phyloP scores from a whole-genome alignment of 2,888 invertebrate genomes.

The Platynereis dumerilii region DNA sequence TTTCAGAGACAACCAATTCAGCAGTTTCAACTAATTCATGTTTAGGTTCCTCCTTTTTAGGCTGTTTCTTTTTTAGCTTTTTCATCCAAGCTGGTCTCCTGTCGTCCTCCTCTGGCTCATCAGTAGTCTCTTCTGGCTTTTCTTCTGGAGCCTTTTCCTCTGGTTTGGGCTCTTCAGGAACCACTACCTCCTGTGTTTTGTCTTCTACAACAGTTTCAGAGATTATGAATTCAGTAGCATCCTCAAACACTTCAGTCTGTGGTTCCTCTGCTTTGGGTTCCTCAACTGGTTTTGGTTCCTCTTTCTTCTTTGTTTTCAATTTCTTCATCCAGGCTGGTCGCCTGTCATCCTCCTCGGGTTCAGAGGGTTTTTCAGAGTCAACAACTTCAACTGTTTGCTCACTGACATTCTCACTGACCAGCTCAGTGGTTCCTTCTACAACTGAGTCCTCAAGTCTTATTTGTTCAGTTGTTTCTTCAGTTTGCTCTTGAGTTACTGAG shows the following conservation, averaged over 20 bases:
- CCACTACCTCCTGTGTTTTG: no score
- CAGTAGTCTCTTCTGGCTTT: not conserved
- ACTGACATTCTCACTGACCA: not conserved
- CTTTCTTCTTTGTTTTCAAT: not conserved
- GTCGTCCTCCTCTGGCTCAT: conserved; percentile 9
- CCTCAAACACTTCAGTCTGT: conserved; percentile 7
- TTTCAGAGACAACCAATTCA: not conserved
- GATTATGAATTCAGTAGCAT: not conserved
- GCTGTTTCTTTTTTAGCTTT: not conserved
- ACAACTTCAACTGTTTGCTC: not conserved
- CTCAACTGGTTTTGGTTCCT: not conserved
- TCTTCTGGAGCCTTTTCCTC: conserved; percentile 3
- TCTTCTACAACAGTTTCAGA: no score
- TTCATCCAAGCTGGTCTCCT: conserved; percentile 9
- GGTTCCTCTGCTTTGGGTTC: not conserved
- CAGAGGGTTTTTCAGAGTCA: not conserved
- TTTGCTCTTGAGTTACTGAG: not conserved
- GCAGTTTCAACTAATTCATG: not conserved
- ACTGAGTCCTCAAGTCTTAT: not conserved
- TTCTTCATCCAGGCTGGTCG: not conserved
- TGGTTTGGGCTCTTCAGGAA: no score
- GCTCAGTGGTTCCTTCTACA: no score
- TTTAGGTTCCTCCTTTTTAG: conserved; percentile 1
- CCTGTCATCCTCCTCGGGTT: not conserved
- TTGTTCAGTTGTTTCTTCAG: not conserved